Base-by-base conservation (phyloP, 1,140 invertebrate species). In the Panagrolaimus sp. region DNA sequence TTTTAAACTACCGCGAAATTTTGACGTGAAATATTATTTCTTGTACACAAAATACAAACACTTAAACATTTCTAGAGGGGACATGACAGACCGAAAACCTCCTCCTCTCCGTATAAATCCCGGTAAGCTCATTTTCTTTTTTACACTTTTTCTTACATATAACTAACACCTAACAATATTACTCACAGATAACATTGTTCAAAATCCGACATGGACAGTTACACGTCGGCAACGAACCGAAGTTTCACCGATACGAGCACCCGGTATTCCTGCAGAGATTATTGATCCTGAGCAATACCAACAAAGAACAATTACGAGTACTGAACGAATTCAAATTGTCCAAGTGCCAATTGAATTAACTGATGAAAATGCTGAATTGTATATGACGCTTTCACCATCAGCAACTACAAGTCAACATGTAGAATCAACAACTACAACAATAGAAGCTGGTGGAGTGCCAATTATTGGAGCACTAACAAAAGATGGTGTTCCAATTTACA, bases 401-500 rank as follows among this genome's bases (percentile, higher is more conserved):
- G 62, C 16, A 31, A 63, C 16, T 27, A 43, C 31, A 23, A 42
- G 27, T 43, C 27, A 43, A 63, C 27, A 31, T 43, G 27, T 63
- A 9, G 27, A 63, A 42, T 63, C 62, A n/a, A 63, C 62, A 11
- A 63, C 62, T 9, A 42, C 62, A 7, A 63, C 62, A 2, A 31
- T 42, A n/a, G 27, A 42, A 63, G 62, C 62, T 63, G 62, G 62
- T 1, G 27, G 27, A 0, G 42, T 43, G 31, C 27, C 27, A 9
- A 27, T 63, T 43, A 16, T 42, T 43, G 62, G 62, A n/a, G 62
- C 27, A 0, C 2, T 63, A 9, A 63, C 62, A 16, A 63, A 63
- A 43, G 62, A 63, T 63, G 62, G 62, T 63, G 42, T 63, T 31
- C 62, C 62, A n/a, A 42, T 63, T 13, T 43, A 63, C 16, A 63